Percentiles rank a stretch among this genome's conserved stretches.
Evolutionary conservation across 1,140 invertebrate species (phyloP).

Genomic region (Melanaphis sacchari): DNA sequence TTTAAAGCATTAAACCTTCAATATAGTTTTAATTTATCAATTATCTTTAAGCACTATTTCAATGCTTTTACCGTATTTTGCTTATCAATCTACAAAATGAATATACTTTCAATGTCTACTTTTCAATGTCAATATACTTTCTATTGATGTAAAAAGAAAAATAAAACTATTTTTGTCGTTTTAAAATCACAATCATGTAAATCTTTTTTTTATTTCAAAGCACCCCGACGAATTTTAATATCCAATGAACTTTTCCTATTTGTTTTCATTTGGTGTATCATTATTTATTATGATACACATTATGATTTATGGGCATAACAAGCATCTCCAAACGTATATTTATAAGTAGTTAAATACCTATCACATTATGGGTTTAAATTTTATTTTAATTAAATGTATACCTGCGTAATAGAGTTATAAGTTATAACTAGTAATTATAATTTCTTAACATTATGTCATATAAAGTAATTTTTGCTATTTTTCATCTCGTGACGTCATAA

Average conservation of each 20-base stretch:
- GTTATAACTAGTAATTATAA: constrained; percentile 5
- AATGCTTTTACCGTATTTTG: background rate
- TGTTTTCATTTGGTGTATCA: background rate
- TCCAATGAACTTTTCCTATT: background rate
- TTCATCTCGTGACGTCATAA: background rate
- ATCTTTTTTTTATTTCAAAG: background rate
- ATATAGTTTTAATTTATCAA: background rate
- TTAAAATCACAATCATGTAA: constrained; percentile 7
- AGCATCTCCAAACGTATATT: background rate
- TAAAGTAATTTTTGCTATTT: background rate
- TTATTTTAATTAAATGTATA: background rate
- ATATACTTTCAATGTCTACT: background rate
- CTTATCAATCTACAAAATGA: background rate
- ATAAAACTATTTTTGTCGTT: background rate
- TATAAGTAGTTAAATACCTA: background rate
- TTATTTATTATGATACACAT: background rate
- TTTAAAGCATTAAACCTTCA: background rate
- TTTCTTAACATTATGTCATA: background rate
- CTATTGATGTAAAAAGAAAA: background rate
- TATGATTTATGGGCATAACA: background rate
- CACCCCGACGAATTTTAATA: background rate
- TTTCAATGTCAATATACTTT: too few relatives aligned
- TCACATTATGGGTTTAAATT: background rate
- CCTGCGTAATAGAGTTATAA: background rate
- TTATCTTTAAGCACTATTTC: background rate